These are phyloP conservation scores for Drosophila repleta DNA, from an alignment of 1,140 invertebrate genomes.

Conservation along the genomic window DNA sequence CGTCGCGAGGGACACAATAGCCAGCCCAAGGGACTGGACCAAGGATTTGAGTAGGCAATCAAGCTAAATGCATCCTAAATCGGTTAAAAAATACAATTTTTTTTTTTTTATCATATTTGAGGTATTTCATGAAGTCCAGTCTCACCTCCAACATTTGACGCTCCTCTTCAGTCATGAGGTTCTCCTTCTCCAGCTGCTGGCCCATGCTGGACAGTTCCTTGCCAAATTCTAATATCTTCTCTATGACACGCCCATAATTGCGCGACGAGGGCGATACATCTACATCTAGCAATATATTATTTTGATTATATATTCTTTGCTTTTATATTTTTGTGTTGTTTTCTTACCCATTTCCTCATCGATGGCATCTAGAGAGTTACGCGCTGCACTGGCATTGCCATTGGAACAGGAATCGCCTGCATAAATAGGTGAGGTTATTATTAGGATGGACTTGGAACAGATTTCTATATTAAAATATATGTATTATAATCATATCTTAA, in stretches of 20 bases:
- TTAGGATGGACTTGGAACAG: too few relatives aligned
- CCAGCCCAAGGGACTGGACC: constrained; percentile 97
- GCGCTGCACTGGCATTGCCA: constrained; percentile 84
- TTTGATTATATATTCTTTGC: not conserved
- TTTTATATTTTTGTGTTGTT: not conserved
- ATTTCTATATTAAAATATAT: too few relatives aligned
- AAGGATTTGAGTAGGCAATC: constrained; percentile 98
- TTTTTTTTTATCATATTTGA: constrained; percentile 12
- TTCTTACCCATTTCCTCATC: constrained; percentile 87
- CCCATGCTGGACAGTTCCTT: constrained; percentile 96
- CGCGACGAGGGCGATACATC: constrained; percentile 85
- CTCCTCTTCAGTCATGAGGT: constrained; percentile 93
- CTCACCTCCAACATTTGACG: constrained; percentile 95
- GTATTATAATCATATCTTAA: not conserved
- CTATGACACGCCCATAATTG: constrained; percentile 92
- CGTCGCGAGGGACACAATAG: constrained; percentile 96
- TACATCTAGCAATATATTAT: constrained; percentile 76
- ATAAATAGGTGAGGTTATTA: constrained; percentile 1
- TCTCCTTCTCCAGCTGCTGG: constrained; percentile 91
- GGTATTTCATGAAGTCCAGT: too few relatives aligned
- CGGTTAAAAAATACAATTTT: constrained; percentile 23
- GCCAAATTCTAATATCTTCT: constrained; percentile 96
- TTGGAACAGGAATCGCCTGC: constrained; percentile 85
- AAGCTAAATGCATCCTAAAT: constrained; percentile 97
- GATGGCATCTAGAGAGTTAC: constrained; percentile 84